A percentile compares a stretch with the other conserved stretches of the same genome.
These are phyloP conservation scores for Danio albolineatus DNA, from an alignment of 2,797 vertebrate species.

Conservation along the genomic window DNA sequence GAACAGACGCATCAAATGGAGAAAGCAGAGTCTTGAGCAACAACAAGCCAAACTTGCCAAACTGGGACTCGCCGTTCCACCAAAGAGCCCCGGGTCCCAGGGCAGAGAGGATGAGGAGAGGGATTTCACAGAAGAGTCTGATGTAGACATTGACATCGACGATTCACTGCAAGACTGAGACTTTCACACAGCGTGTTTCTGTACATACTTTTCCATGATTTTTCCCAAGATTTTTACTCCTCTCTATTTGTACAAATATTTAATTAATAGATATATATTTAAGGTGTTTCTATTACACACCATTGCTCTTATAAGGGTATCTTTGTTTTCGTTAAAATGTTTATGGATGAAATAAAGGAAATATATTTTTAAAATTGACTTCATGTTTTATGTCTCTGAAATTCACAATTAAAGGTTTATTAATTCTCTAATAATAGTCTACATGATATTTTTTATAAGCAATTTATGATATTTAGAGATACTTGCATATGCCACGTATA, in stretches of 20 bases:
- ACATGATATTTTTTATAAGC: neutral
- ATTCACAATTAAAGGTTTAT: neutral
- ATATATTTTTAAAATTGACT: conserved; percentile 78
- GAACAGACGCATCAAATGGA: conserved; percentile 87
- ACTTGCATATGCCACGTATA: neutral
- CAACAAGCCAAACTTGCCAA: conserved; percentile 85
- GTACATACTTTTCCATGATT: conserved; percentile 65
- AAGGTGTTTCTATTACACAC: conserved; percentile 65
- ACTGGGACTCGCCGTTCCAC: conserved; percentile 74
- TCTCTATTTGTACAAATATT: conserved; percentile 71
- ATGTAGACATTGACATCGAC: conserved; percentile 77
- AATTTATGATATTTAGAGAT: neutral
- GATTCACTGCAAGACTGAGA: conserved; percentile 69
- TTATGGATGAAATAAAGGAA: conserved; percentile 74
- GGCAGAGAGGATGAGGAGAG: conserved; percentile 78
- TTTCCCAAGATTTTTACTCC: conserved; percentile 37
- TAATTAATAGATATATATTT: conserved; percentile 83
- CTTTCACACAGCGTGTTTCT: conserved; percentile 56
- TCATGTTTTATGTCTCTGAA: neutral
- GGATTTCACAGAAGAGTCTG: conserved; percentile 71
- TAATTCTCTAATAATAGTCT: neutral
- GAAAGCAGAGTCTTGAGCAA: conserved; percentile 88
- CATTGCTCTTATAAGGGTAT: conserved; percentile 68
- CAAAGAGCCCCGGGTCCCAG: conserved; percentile 79
- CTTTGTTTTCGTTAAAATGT: conserved; percentile 58